Evolutionary conservation across 1,140 invertebrate species (phyloP).

Genomic region (Rhopalosiphum maidis): DNA sequence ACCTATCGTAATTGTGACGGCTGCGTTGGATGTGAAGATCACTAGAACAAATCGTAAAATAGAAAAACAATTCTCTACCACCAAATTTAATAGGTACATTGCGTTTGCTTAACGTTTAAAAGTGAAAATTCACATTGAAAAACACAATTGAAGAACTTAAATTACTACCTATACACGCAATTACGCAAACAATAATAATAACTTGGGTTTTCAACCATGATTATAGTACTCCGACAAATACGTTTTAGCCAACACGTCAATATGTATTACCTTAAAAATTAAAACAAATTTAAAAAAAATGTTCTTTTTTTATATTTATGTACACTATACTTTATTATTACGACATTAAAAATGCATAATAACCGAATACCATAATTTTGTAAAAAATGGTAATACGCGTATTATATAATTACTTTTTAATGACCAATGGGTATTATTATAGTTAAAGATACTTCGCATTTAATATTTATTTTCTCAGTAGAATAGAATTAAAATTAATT

Average conservation of each 20-base stretch:
- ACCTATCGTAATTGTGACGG: background rate
- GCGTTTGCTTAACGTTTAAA: background rate
- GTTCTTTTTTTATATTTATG: background rate
- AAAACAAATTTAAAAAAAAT: background rate
- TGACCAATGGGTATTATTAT: background rate
- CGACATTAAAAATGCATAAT: background rate
- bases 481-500: background rate
- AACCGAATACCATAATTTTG: background rate
- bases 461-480: background rate
- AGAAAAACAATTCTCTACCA: background rate
- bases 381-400: background rate
- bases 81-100: background rate
- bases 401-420: background rate
- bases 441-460: background rate
- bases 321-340: too few relatives aligned
- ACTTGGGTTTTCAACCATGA: background rate
- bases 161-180: background rate
- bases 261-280: background rate
- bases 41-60: background rate
- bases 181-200: background rate
- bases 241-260: background rate
- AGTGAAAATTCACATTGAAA: background rate
- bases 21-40: background rate
- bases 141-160: background rate
- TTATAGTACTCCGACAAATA: background rate